phyloP scores from a whole-genome alignment of 2,113 vertebrate species.

The Podocnemis expansa region DNA sequence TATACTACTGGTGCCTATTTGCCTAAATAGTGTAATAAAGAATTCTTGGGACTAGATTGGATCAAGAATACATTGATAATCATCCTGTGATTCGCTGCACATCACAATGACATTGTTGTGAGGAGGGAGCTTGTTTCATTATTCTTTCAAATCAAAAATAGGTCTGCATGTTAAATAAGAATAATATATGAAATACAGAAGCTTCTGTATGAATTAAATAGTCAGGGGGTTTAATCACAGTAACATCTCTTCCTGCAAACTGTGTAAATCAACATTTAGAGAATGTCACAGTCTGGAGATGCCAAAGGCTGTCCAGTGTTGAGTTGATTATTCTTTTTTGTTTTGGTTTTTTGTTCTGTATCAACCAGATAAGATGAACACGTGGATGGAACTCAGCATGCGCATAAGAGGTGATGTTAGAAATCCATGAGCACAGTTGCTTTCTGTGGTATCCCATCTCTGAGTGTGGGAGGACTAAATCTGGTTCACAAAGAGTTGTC shows the following conservation, averaged over 20 bases:
- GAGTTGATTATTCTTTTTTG: neutral
- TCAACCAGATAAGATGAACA: neutral
- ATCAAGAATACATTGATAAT: neutral
- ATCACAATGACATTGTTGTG: neutral
- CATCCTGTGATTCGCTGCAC: neutral
- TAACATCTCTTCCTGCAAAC: neutral
- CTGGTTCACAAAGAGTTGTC: neutral
- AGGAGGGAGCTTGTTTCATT: neutral
- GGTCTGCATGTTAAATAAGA: neutral
- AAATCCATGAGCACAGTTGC: neutral
- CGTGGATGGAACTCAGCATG: neutral
- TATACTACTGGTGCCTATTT: neutral
- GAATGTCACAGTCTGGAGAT: neutral
- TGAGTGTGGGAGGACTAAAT: slow-evolving; percentile 4
- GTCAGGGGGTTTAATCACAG: neutral
- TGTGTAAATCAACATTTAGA: neutral
- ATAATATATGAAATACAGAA: neutral
- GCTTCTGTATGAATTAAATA: neutral
- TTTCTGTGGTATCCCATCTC: neutral
- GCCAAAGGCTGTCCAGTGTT: neutral
- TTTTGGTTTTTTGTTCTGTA: neutral
- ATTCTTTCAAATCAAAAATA: neutral
- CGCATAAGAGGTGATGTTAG: neutral
- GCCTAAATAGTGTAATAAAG: neutral
- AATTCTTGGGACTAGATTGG: neutral